Evolutionary conservation across 2,888 invertebrate species (phyloP), one percentile per base, ranked within the genome.

Genomic region (Andrena trimmerana): DNA sequence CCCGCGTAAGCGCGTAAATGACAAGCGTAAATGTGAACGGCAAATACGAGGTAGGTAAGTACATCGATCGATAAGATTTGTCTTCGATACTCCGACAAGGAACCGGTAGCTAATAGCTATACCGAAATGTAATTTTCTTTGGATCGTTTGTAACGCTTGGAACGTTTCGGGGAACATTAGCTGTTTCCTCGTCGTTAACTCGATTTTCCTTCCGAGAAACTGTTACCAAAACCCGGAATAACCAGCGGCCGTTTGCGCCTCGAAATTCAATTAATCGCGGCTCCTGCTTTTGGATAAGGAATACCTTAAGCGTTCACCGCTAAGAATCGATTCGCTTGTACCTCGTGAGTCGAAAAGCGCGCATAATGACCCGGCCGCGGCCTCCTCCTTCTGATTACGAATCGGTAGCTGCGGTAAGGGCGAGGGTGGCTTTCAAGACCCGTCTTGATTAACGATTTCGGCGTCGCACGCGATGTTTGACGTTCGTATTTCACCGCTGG

Each of bases 401-500:
- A 83, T 81, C 62, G 82, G 67, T 65, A 62, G 76, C 59, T 72
- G 78, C 78, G 69, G 13, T 29, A 60, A 73, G 70, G 81, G 80
- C 74, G 76, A 79, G 78, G 73, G 83, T 60, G 63, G 80, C 79
- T 81, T 83, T 85, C 76, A 78, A 83, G 81, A 76, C 24, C 59
- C 52, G 83, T 78, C 78, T 87, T 84, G 85, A 85, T 85, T 88
- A 86, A 86, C 85, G 86, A 88, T 85, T 86, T 86, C 80, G 67
- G n/a, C 54, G 73, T 52, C 42, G 80, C 88, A 86, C 88, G 85
- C 88, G 75, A 88, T 80, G 20, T 68, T 86, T 62, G 73, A 77
- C 76, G 73, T 76, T 52, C 71, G 52, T 72, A 67, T 81, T 84
- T 81, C 59, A 27, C 50, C 33, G 60, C 13, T 36, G 33, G 24